Conservation (phyloP, 2,888 invertebrate species). For the Drosophila ezoana region DNA sequence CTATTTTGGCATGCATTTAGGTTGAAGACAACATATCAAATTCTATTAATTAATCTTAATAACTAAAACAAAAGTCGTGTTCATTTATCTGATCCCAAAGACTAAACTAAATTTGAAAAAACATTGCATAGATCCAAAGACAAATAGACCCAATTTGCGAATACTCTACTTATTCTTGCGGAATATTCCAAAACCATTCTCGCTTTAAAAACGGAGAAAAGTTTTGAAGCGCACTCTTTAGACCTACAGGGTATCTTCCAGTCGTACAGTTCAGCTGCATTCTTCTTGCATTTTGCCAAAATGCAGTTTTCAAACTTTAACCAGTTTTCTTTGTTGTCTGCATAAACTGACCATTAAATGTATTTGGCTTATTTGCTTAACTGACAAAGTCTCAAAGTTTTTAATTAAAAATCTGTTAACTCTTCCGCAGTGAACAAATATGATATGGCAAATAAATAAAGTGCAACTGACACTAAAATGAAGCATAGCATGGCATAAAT, state of each 20-base stretch:
- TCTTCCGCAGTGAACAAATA: conserved; percentile 24
- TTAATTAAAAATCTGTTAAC: conserved; percentile 45
- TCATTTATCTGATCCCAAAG: no score
- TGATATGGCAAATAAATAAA: conserved; percentile 10
- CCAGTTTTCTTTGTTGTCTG: conserved; percentile 15
- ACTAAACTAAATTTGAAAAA: no score
- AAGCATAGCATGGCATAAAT: conserved; percentile 21
- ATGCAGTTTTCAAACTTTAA: conserved; percentile 5
- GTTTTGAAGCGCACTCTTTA: no score
- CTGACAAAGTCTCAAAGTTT: conserved; percentile 33
- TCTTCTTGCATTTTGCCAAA: not conserved
- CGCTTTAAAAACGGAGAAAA: no score
- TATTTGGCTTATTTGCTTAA: conserved; percentile 43
- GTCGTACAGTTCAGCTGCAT: not conserved
- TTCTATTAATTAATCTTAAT: no score
- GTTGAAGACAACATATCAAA: no score
- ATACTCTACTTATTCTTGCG: no score
- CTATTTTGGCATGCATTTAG: no score
- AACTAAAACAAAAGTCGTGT: no score
- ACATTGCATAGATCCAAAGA: no score
- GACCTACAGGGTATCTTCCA: not conserved
- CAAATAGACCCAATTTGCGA: no score
- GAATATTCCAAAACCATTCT: no score
- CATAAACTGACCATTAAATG: conserved; percentile 21
- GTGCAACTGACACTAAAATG: conserved; percentile 29